Evolutionary conservation across 2,113 vertebrate genomes (phyloP).

Genomic region (Poicephalus gulielmi): DNA sequence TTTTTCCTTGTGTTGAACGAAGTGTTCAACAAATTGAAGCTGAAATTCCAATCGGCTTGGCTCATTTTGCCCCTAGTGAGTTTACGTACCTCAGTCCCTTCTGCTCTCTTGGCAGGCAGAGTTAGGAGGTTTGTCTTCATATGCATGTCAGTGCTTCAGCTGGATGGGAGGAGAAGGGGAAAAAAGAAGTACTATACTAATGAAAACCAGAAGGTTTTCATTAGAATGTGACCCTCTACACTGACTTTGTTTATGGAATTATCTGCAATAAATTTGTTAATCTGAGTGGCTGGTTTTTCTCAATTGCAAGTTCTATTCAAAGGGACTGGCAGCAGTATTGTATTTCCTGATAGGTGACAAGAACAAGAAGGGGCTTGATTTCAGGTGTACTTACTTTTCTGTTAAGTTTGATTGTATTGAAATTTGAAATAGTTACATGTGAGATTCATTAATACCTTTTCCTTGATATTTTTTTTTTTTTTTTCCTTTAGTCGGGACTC

Average conservation of each 20-base stretch:
- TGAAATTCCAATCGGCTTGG: constrained; percentile 44
- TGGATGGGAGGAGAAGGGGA: not conserved
- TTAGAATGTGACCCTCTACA: constrained; percentile 27
- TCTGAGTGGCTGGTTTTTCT: not conserved
- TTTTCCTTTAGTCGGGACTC: not conserved
- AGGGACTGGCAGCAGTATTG: not conserved
- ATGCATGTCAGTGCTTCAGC: constrained; percentile 40
- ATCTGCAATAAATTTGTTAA: constrained; percentile 11
- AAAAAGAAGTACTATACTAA: not conserved
- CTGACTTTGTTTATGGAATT: constrained; percentile 46
- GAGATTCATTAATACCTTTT: not conserved
- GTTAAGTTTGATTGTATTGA: not conserved
- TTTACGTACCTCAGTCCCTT: constrained; percentile 27
- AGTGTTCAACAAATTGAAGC: constrained; percentile 21
- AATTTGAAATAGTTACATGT: not conserved
- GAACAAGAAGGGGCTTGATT: not conserved
- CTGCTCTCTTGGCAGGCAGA: constrained; percentile 49
- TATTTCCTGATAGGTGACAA: not conserved
- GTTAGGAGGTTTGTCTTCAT: not conserved
- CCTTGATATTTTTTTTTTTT: not conserved
- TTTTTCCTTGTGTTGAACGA: constrained; percentile 53
- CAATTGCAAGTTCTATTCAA: not conserved
- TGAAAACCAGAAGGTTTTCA: constrained; percentile 42
- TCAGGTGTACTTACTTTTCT: not conserved
- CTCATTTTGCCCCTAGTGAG: constrained; percentile 46